Evolutionary conservation across 2,113 vertebrate species (phyloP).

Genomic region (Catagonus wagneri): DNA sequence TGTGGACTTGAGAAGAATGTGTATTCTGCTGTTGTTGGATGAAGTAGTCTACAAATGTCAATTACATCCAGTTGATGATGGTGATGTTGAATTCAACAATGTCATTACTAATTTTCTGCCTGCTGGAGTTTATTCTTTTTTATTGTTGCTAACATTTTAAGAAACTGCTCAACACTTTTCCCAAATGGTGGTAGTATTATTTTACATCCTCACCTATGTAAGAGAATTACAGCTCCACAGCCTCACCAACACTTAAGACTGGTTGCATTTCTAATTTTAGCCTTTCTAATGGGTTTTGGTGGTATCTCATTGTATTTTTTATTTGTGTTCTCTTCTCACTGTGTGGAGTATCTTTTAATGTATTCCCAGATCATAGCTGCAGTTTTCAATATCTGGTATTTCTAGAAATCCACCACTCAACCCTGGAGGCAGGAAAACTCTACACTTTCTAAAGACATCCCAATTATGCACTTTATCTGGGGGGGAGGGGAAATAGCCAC

Average conservation of each 20-base stretch:
- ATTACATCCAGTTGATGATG: background rate
- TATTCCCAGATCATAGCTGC: conserved; percentile 75
- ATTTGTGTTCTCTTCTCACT: background rate
- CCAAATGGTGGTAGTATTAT: background rate
- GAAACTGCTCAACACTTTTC: background rate
- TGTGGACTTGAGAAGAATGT: background rate
- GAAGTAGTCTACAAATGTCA: background rate
- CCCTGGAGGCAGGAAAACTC: conserved; percentile 55
- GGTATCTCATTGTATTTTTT: background rate
- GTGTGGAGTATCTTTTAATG: conserved; percentile 40
- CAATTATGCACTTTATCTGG: conserved; percentile 56
- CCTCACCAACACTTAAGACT: background rate
- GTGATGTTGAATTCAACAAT: background rate
- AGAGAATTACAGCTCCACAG: background rate
- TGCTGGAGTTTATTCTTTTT: background rate
- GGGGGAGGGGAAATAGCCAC: background rate
- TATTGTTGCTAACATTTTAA: background rate
- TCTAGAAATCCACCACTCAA: conserved; percentile 80
- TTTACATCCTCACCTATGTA: background rate
- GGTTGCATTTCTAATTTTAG: background rate
- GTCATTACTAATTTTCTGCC: background rate
- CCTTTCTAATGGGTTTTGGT: background rate
- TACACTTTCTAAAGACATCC: conserved; percentile 46
- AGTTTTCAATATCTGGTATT: conserved; percentile 77
- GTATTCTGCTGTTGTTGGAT: background rate